phyloP scores from a whole-genome alignment of 2,797 vertebrate species.

The Poeciliopsis paucimaculata region DNA sequence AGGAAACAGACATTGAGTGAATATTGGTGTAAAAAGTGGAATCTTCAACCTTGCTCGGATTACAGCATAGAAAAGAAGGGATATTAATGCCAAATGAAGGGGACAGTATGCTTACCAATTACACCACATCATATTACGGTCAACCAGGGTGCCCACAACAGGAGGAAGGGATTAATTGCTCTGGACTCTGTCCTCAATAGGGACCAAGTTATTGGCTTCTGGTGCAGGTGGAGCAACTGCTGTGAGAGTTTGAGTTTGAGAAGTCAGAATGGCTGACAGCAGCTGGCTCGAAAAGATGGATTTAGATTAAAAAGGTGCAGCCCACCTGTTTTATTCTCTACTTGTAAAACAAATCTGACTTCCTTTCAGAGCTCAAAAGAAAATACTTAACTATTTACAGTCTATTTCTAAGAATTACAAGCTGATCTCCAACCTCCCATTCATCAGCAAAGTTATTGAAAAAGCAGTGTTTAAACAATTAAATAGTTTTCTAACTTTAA shows the following conservation, averaged over 20 bases:
- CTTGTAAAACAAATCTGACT: background rate
- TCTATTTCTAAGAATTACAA: too few species aligned
- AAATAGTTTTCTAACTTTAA: too few species aligned
- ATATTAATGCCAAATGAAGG: constrained; percentile 98
- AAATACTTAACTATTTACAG: too few species aligned
- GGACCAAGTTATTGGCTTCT: constrained; percentile 99
- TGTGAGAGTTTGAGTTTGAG: constrained; percentile 97
- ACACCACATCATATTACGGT: constrained; percentile 93
- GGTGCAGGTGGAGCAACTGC: constrained; percentile 93
- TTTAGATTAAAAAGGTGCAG: background rate
- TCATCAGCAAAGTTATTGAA: too few species aligned
- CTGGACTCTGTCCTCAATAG: constrained; percentile 97
- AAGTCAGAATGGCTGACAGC: constrained; percentile 86
- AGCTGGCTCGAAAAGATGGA: constrained; percentile 76
- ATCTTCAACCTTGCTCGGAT: constrained; percentile 73
- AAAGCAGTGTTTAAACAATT: too few species aligned
- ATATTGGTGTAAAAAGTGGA: constrained; percentile 69
- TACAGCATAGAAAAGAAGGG: constrained; percentile 83
- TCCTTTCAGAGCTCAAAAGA: background rate
- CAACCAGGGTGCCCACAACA: constrained; percentile 94
- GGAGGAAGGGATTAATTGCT: constrained; percentile 99
- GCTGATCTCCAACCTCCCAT: too few species aligned
- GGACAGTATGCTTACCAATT: constrained; percentile 98
- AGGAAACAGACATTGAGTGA: constrained; percentile 52
- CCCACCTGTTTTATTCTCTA: background rate